Conservation (phyloP, 2,888 invertebrate genomes). For the Chorisops tibialis region DNA sequence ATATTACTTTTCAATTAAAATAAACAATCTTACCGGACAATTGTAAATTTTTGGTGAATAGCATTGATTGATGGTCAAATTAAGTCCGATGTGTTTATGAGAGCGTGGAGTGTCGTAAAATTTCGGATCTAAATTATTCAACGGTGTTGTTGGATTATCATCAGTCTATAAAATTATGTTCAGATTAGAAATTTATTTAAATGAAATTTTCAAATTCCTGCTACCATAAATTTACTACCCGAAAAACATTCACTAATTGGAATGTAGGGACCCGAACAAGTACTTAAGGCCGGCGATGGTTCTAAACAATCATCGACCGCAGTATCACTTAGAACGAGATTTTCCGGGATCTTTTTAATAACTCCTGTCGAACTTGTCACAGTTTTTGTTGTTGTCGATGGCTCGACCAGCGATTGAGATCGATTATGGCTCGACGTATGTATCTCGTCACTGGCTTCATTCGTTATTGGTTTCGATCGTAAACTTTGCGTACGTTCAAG, state of each 20-base stretch:
- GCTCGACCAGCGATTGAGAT: conserved; percentile 33
- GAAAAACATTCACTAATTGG: conserved; percentile 91
- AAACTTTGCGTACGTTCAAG: conserved; percentile 35
- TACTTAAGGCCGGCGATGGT: conserved; percentile 63
- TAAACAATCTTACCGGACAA: conserved; percentile 43
- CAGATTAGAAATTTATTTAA: background rate
- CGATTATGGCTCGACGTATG: conserved; percentile 25
- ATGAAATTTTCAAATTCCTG: background rate
- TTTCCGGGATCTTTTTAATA: conserved; percentile 51
- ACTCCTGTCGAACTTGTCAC: conserved; percentile 37
- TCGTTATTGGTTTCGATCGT: conserved; percentile 10
- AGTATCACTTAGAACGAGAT: conserved; percentile 46
- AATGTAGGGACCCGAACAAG: conserved; percentile 80
- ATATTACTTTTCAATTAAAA: background rate
- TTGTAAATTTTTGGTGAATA: conserved; percentile 52
- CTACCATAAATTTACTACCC: conserved; percentile 57
- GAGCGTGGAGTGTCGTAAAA: conserved; percentile 55
- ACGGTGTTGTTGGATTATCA: conserved; percentile 45
- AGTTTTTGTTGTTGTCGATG: conserved; percentile 18
- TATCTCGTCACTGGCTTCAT: conserved; percentile 9
- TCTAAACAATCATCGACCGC: conserved; percentile 50
- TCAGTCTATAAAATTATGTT: conserved; percentile 35
- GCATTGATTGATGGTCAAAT: conserved; percentile 52
- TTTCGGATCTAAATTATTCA: conserved; percentile 55
- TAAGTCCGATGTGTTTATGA: conserved; percentile 51